These are phyloP conservation scores for Bujurquina vittata DNA, from an alignment of 2,113 vertebrate species.

Conservation along the genomic window DNA sequence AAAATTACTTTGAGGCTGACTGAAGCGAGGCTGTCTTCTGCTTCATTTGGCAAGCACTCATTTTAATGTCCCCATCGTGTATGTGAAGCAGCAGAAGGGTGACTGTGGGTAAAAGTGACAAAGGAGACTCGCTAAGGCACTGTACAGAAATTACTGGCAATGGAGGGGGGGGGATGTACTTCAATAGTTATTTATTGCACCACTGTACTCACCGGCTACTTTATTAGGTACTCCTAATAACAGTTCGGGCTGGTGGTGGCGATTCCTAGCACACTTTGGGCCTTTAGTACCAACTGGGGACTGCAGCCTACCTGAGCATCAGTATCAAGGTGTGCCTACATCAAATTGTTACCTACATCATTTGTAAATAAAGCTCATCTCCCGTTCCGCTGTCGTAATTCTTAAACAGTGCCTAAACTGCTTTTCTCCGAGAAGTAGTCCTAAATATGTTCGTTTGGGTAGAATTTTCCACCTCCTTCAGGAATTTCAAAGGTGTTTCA, in stretches of 20 bases:
- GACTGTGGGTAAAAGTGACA: not conserved
- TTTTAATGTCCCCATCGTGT: constrained; percentile 4
- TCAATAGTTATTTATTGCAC: not conserved
- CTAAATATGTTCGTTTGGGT: not conserved
- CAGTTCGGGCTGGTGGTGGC: not conserved
- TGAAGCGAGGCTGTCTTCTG: constrained; percentile 15
- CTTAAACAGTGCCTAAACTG: not conserved
- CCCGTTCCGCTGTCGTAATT: not conserved
- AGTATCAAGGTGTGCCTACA: not conserved
- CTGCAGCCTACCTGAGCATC: not conserved
- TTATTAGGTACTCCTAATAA: not conserved
- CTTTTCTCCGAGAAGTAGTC: not conserved
- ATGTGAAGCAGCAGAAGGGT: constrained; percentile 1
- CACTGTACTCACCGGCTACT: not conserved
- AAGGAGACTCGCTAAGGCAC: not conserved
- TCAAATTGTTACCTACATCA: no score
- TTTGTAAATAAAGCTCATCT: not conserved
- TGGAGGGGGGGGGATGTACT: not conserved
- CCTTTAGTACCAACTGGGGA: not conserved
- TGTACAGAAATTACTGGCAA: not conserved
- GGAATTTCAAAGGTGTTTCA: not conserved
- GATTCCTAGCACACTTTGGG: not conserved
- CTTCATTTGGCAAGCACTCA: constrained; percentile 18
- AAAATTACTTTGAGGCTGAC: constrained; percentile 8
- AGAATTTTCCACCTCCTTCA: not conserved